phyloP scores from a whole-genome alignment of 2,113 vertebrate species.

The Lagopus leucura region DNA sequence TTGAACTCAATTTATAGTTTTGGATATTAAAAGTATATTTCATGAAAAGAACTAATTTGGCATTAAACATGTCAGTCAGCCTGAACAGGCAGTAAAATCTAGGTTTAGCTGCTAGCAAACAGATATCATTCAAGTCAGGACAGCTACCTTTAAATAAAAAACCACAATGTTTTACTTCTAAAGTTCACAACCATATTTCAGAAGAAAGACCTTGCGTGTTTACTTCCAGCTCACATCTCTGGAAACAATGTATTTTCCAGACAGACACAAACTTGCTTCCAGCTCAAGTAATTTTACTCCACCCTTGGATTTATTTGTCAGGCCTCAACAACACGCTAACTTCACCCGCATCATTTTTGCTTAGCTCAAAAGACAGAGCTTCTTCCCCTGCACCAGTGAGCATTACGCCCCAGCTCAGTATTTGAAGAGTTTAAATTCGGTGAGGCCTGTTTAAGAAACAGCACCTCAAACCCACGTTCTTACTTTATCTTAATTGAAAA shows the following conservation, averaged over 20 bases:
- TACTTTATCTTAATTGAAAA: not conserved
- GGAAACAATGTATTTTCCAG: not conserved
- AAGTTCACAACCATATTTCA: not conserved
- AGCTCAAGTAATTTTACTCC: not conserved
- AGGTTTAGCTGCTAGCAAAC: not conserved
- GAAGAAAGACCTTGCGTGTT: not conserved
- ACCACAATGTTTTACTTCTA: not conserved
- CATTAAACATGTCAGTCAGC: not conserved
- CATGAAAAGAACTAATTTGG: not conserved
- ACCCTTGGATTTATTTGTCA: not conserved
- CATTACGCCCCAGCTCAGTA: not conserved
- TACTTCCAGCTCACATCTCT: not conserved
- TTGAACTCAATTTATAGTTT: not conserved
- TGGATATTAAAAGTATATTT: not conserved
- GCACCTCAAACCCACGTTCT: not conserved
- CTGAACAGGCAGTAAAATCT: not conserved
- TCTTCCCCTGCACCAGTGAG: not conserved
- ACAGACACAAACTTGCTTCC: not conserved
- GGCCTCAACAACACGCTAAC: not conserved
- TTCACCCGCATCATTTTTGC: not conserved
- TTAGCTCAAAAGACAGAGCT: not conserved
- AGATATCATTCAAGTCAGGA: not conserved
- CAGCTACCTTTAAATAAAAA: not conserved
- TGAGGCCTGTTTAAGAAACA: not conserved
- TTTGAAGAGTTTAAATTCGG: not conserved